phyloP scores from a whole-genome alignment of 2,797 vertebrate genomes.

The Pangasius sanitwongsei region DNA sequence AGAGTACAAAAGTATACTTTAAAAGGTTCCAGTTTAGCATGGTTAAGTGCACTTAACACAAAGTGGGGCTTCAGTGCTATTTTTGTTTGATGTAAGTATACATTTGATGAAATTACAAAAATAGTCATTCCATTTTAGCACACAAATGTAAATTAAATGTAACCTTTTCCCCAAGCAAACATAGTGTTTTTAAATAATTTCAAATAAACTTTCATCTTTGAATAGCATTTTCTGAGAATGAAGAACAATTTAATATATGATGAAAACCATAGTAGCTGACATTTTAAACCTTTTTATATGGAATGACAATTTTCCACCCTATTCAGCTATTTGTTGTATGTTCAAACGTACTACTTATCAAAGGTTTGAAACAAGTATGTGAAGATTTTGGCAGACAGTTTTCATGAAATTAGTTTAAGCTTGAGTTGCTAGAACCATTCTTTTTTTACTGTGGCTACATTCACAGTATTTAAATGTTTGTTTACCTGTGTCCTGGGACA shows the following conservation, averaged over 20 bases:
- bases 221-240: background rate
- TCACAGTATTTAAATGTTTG: constrained; percentile 8
- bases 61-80: too few species aligned
- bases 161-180: background rate
- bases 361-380: background rate
- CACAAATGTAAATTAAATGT: background rate
- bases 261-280: background rate
- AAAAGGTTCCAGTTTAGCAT: too few species aligned
- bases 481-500: constrained; percentile 96
- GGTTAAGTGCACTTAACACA: too few species aligned
- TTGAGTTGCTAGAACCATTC: background rate
- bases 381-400: background rate
- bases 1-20: too few species aligned
- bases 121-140: background rate
- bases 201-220: background rate
- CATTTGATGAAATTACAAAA: too few species aligned
- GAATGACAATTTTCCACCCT: background rate
- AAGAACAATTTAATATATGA: background rate
- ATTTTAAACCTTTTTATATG: background rate
- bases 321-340: background rate
- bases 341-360: background rate
- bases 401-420: background rate
- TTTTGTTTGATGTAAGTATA: too few species aligned
- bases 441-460: background rate
- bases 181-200: background rate